Percentiles rank a stretch among this genome's conserved stretches.
Conservation (phyloP, 2,113 vertebrate genomes). For the Riparia riparia region DNA sequence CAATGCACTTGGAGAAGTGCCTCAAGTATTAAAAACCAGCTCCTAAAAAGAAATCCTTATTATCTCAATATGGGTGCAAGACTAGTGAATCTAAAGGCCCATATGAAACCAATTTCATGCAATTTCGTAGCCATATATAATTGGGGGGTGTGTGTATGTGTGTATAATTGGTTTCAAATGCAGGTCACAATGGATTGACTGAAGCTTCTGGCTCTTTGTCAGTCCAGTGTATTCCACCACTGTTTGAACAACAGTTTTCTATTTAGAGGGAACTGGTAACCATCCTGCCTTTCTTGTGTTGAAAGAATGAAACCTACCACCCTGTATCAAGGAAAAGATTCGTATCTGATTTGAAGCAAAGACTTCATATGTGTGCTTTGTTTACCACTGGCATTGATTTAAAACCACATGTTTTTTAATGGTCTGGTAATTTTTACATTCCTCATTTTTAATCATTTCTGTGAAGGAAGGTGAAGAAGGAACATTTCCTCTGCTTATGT, state of each 20-base stretch:
- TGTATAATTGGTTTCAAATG: conserved; percentile 73
- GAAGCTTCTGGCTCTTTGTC: conserved; percentile 37
- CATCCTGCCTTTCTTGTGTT: neutral
- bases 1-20: conserved; percentile 66
- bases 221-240: conserved; percentile 6
- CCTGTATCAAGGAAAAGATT: conserved; percentile 9
- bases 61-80: conserved; percentile 72
- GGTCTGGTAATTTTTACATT: neutral
- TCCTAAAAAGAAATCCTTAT: conserved; percentile 71
- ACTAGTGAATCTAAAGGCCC: conserved; percentile 52
- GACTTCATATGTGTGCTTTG: neutral
- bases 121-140: conserved; percentile 55
- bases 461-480: neutral
- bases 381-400: neutral
- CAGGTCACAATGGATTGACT: conserved; percentile 15
- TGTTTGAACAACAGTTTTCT: conserved; percentile 56
- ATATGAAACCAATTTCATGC: conserved; percentile 76
- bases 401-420: neutral
- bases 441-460: neutral
- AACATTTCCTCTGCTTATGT: neutral
- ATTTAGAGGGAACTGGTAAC: conserved; percentile 30
- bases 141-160: conserved; percentile 22
- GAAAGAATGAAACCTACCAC: conserved; percentile 37
- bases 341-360: conserved; percentile 1
- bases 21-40: conserved; percentile 48